Conservation (phyloP, 1,140 invertebrate genomes). For the Drosophila arizonae region DNA sequence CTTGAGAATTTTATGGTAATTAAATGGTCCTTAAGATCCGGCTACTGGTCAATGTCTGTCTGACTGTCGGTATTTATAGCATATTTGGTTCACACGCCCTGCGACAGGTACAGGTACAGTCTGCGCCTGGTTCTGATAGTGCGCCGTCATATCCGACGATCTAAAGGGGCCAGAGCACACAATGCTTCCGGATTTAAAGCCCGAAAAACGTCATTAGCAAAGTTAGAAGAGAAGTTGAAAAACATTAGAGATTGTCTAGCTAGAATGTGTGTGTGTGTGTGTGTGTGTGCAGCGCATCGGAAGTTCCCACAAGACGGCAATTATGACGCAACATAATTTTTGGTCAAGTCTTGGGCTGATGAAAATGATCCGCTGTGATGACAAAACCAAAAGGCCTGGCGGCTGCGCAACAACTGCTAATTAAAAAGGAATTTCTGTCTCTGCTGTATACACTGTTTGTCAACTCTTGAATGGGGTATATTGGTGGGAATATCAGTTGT, state of each 20-base stretch:
- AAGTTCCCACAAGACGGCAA: slow-evolving; percentile 73
- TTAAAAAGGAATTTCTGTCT: slow-evolving; percentile 73
- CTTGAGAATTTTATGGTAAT: slow-evolving; percentile 64
- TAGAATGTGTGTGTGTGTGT: slow-evolving; percentile 20
- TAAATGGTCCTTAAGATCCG: slow-evolving; percentile 45
- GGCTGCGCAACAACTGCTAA: slow-evolving; percentile 61
- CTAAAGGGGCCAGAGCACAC: slow-evolving; percentile 14
- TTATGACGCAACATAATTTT: slow-evolving; percentile 77
- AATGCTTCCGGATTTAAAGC: slow-evolving; percentile 68
- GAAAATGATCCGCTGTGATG: slow-evolving; percentile 14
- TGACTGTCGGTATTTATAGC: neutral
- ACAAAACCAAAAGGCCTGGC: slow-evolving; percentile 26
- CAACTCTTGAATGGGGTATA: neutral
- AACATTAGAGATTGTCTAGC: slow-evolving; percentile 1
- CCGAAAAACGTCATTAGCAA: slow-evolving; percentile 71
- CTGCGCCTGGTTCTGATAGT: slow-evolving; percentile 11
- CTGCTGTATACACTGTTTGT: neutral
- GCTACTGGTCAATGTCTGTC: slow-evolving; percentile 17
- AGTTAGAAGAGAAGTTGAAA: slow-evolving; percentile 26
- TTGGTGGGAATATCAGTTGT: neutral
- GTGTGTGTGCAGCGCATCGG: slow-evolving; percentile 45
- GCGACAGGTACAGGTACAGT: slow-evolving; percentile 27
- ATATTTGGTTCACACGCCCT: slow-evolving; percentile 61
- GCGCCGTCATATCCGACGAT: slow-evolving; percentile 65
- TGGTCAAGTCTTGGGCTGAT: slow-evolving; percentile 38